Conservation (phyloP, 2,888 invertebrate species). For the Eupithecia insigniata region DNA sequence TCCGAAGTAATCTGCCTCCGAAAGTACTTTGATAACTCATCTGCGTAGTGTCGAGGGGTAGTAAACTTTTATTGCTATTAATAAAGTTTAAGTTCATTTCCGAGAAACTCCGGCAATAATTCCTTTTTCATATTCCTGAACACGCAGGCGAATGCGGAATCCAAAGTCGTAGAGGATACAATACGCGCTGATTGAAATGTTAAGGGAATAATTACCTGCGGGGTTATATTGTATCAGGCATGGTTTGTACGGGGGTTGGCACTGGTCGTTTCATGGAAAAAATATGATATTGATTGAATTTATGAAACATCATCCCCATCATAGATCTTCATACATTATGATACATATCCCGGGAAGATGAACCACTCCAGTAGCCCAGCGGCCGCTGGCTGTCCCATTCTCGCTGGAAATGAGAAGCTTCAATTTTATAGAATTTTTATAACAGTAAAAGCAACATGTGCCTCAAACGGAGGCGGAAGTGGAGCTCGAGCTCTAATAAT, state of each 20-base stretch:
- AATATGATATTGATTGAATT: not conserved
- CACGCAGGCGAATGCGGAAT: slow-evolving; percentile 59
- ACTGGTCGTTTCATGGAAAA: not conserved
- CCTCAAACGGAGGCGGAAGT: slow-evolving; percentile 25
- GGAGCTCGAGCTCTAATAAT: slow-evolving; percentile 35
- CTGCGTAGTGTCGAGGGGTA: slow-evolving; percentile 39
- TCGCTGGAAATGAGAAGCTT: slow-evolving; percentile 26
- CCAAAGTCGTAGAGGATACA: slow-evolving; percentile 36
- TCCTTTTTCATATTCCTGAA: slow-evolving; percentile 63
- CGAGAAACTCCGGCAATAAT: slow-evolving; percentile 52
- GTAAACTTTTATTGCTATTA: slow-evolving; percentile 52
- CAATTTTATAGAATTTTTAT: slow-evolving; percentile 31
- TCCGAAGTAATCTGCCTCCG: not conserved
- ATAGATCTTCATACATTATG: too few relatives aligned
- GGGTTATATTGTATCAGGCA: not conserved
- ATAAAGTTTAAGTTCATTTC: slow-evolving; percentile 52
- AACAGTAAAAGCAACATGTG: slow-evolving; percentile 32
- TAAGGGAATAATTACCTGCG: not conserved
- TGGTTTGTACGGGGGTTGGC: not conserved
- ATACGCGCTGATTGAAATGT: slow-evolving; percentile 9
- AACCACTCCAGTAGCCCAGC: too few relatives aligned
- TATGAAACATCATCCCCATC: not conserved
- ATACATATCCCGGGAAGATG: too few relatives aligned
- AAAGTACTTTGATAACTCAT: slow-evolving; percentile 45
- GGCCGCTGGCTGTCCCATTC: not conserved